Evolutionary conservation across 2,797 vertebrate genomes (phyloP).

Genomic region (Alcedo quadribrachys): DNA sequence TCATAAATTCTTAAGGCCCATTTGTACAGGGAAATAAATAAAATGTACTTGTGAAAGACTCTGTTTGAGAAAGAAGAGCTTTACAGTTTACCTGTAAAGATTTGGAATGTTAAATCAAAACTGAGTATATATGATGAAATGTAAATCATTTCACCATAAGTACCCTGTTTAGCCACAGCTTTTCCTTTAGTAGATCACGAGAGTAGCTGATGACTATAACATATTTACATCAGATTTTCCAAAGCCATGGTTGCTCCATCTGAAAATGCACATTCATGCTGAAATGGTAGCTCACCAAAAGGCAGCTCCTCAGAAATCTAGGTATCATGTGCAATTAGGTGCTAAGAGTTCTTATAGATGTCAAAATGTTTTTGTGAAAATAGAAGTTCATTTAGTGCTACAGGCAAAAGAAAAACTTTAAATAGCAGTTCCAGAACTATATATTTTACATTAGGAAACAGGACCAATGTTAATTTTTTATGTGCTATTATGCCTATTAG

Average conservation of each 20-base stretch:
- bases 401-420: not conserved
- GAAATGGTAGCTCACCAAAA: not conserved
- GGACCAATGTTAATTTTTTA: not conserved
- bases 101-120: not conserved
- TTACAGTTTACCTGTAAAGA: not conserved
- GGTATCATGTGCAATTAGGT: not conserved
- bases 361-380: not conserved
- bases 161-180: not conserved
- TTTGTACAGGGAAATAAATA: not conserved
- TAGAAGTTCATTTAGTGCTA: not conserved
- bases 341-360: not conserved
- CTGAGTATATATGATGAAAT: not conserved
- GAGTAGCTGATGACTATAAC: not conserved
- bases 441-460: not conserved
- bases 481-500: not conserved
- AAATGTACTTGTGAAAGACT: not conserved
- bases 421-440: not conserved
- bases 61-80: not conserved
- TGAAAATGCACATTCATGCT: not conserved
- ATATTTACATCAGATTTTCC: not conserved
- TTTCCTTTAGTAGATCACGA: not conserved
- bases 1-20: not conserved
- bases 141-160: not conserved
- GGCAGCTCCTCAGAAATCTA: not conserved
- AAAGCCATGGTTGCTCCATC: not conserved